A percentile compares a stretch with the other conserved stretches of the same genome.
Conservation (phyloP, 2,888 invertebrate species). For the Macropis europaea region DNA sequence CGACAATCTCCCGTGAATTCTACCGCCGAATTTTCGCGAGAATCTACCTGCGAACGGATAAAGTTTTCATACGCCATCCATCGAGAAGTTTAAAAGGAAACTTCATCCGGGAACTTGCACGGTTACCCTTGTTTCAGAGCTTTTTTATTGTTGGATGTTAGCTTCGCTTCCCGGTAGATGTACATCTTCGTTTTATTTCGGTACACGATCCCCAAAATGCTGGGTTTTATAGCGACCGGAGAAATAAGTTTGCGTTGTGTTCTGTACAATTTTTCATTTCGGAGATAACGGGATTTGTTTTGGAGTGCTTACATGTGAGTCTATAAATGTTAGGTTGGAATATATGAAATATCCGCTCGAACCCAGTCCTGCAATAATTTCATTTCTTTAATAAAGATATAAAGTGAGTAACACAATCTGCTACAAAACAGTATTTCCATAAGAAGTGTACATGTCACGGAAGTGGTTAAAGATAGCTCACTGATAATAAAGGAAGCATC, state of each 20-base stretch:
- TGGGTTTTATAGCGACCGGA: neutral
- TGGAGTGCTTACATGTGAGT: no score
- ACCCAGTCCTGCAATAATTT: no score
- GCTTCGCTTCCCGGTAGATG: neutral
- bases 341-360: no score
- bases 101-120: neutral
- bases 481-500: no score
- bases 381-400: neutral
- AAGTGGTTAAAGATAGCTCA: no score
- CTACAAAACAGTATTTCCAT: no score
- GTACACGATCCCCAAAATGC: conserved; percentile 10
- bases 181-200: conserved; percentile 3
- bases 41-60: neutral
- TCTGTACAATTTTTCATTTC: neutral
- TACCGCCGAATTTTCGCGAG: neutral
- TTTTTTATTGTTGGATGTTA: neutral
- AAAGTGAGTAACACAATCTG: no score
- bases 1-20: neutral
- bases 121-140: neutral
- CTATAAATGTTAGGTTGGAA: no score
- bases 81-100: neutral
- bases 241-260: neutral
- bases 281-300: neutral
- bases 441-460: no score
- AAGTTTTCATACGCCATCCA: neutral